These are phyloP conservation scores for Lasiurus borealis DNA, from an alignment of 2,113 vertebrate species.

Conservation along the genomic window DNA sequence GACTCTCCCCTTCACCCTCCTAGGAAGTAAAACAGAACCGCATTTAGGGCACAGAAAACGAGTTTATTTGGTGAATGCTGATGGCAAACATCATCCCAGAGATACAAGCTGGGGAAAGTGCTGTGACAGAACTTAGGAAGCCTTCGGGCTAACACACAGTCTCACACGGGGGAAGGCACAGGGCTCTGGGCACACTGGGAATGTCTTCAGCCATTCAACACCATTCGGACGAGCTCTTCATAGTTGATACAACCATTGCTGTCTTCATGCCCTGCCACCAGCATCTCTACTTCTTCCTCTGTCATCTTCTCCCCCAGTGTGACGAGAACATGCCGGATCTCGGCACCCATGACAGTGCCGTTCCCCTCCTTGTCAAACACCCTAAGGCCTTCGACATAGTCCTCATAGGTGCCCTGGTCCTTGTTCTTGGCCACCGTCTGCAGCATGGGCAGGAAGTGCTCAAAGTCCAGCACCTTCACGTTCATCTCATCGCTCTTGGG, in stretches of 20 bases:
- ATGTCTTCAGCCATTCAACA: conserved; percentile 92
- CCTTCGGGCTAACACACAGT: background rate
- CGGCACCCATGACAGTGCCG: conserved; percentile 96
- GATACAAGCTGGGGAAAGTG: conserved; percentile 23
- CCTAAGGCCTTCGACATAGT: conserved; percentile 94
- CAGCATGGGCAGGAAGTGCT: conserved; percentile 96
- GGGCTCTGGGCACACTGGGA: background rate
- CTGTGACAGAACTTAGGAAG: conserved; percentile 36
- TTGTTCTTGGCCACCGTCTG: conserved; percentile 94
- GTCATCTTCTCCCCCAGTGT: conserved; percentile 97
- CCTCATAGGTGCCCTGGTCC: conserved; percentile 94
- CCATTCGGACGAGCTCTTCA: conserved; percentile 96
- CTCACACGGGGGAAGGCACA: conserved; percentile 47
- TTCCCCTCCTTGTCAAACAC: conserved; percentile 97
- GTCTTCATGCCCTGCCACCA: conserved; percentile 95
- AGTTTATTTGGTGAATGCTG: conserved; percentile 83
- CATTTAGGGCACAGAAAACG: conserved; percentile 35
- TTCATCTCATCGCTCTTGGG: conserved; percentile 96
- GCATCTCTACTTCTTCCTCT: conserved; percentile 95
- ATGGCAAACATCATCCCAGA: conserved; percentile 45
- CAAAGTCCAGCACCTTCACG: conserved; percentile 93
- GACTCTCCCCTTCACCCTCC: background rate
- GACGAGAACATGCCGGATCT: conserved; percentile 96
- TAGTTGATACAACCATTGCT: conserved; percentile 98
- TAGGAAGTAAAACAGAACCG: conserved; percentile 46